A percentile compares a stretch with the other conserved stretches of the same genome.
Evolutionary conservation across 2,888 invertebrate genomes (phyloP).

Genomic region (Cynaeus angustus): DNA sequence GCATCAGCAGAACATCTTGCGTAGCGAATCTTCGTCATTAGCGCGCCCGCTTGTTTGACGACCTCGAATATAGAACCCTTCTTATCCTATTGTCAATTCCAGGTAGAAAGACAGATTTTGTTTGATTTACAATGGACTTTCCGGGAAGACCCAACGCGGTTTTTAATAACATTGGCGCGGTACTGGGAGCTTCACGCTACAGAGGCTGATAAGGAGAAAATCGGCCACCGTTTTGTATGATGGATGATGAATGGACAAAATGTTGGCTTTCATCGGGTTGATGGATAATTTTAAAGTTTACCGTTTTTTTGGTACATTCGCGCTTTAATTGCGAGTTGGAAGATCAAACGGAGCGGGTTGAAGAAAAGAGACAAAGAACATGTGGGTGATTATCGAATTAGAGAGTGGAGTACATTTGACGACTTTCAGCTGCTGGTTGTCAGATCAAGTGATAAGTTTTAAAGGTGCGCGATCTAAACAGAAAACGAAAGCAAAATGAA

Average conservation of each 20-base stretch:
- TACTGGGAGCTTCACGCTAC: neutral
- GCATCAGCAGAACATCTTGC: constrained; percentile 54
- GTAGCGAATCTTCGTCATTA: constrained; percentile 56
- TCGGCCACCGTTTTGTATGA: constrained; percentile 1
- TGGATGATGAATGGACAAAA: constrained; percentile 1
- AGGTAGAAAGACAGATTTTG: constrained; percentile 43
- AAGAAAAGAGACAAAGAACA: neutral
- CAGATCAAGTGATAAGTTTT: constrained; percentile 1
- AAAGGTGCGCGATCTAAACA: neutral
- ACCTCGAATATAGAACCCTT: constrained; percentile 40
- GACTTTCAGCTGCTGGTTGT: constrained; percentile 2
- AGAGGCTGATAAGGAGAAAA: neutral
- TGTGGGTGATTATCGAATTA: constrained; percentile 4
- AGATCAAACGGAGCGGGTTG: too few relatives aligned
- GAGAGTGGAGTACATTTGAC: neutral
- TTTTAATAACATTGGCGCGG: constrained; percentile 29
- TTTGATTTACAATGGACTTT: constrained; percentile 49
- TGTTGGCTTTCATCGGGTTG: neutral
- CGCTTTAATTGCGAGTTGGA: neutral
- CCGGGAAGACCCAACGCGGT: constrained; percentile 28
- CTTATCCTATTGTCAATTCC: constrained; percentile 37
- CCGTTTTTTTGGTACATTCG: neutral
- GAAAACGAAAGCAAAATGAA: too few relatives aligned
- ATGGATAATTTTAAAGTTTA: neutral
- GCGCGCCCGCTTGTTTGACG: constrained; percentile 41